Evolutionary conservation across 2,797 vertebrate species (phyloP).

Genomic region (Acipenser transmontanus): DNA sequence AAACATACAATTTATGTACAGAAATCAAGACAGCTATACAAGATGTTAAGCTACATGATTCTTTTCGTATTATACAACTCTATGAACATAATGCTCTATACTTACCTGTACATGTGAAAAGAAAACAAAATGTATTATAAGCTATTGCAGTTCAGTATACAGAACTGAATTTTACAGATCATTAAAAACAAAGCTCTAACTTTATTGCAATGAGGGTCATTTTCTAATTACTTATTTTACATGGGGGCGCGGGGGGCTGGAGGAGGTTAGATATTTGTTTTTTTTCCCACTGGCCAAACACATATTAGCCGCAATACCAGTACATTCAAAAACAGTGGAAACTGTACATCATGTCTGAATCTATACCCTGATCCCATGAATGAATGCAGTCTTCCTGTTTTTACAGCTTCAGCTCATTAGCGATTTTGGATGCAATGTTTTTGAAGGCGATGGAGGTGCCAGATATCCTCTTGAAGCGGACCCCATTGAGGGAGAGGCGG

Average conservation of each 20-base stretch:
- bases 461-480: conserved; percentile 96
- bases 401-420: conserved; percentile 97
- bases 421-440: conserved; percentile 97
- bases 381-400: conserved; percentile 25
- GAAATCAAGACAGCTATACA: conserved; percentile 88
- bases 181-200: conserved; percentile 76
- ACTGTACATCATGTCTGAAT: conserved; percentile 39
- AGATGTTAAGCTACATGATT: conserved; percentile 76
- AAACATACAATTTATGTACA: conserved; percentile 66
- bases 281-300: conserved; percentile 52
- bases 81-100: conserved; percentile 86
- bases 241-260: conserved; percentile 32
- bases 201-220: conserved; percentile 82
- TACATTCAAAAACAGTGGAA: conserved; percentile 57
- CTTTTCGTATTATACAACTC: conserved; percentile 79
- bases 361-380: conserved; percentile 52
- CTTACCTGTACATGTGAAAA: conserved; percentile 79
- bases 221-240: conserved; percentile 67
- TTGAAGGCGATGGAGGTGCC: conserved; percentile 97
- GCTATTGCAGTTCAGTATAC: conserved; percentile 65
- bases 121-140: conserved; percentile 33
- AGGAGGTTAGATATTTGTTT: not conserved
- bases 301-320: conserved; percentile 52
- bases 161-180: conserved; percentile 67
- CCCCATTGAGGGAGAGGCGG: conserved; percentile 89